Evolutionary conservation across 2,888 invertebrate genomes (phyloP).

Genomic region (Ennomos quercinarius): DNA sequence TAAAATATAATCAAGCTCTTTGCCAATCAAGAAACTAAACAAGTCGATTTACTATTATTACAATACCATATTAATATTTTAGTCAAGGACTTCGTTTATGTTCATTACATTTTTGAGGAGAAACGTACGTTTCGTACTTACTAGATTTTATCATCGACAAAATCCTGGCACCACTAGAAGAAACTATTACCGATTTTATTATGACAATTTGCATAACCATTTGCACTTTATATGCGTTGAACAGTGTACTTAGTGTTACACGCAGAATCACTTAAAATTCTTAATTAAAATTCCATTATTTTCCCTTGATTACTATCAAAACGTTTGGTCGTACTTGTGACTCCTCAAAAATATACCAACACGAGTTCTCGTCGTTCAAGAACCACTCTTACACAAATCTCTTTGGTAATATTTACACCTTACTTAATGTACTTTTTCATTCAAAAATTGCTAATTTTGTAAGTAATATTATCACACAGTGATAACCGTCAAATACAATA

Average conservation of each 20-base stretch:
- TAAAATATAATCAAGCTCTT: too few species aligned
- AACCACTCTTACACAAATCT: slow-evolving; percentile 58
- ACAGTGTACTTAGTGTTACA: too few species aligned
- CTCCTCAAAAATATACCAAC: slow-evolving; percentile 27
- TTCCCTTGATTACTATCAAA: too few species aligned
- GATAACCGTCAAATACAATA: slow-evolving; percentile 6
- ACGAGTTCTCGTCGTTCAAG: slow-evolving; percentile 17
- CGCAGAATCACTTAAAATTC: too few species aligned
- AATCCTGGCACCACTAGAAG: too few species aligned
- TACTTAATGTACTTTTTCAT: slow-evolving; percentile 47
- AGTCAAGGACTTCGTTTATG: slow-evolving; percentile 16
- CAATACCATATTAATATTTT: background rate
- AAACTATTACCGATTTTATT: too few species aligned
- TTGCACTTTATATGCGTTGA: too few species aligned
- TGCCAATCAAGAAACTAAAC: too few species aligned
- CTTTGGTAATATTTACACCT: slow-evolving; percentile 76
- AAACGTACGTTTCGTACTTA: background rate
- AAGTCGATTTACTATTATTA: background rate
- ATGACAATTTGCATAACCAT: too few species aligned
- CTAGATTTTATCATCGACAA: background rate
- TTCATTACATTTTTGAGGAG: slow-evolving; percentile 17
- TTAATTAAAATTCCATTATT: too few species aligned
- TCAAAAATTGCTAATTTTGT: slow-evolving; percentile 35
- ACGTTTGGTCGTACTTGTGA: background rate
- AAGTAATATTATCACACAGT: slow-evolving; percentile 32